Base-by-base conservation (phyloP, 1,140 invertebrate species). In the Ylistrum balloti region DNA sequence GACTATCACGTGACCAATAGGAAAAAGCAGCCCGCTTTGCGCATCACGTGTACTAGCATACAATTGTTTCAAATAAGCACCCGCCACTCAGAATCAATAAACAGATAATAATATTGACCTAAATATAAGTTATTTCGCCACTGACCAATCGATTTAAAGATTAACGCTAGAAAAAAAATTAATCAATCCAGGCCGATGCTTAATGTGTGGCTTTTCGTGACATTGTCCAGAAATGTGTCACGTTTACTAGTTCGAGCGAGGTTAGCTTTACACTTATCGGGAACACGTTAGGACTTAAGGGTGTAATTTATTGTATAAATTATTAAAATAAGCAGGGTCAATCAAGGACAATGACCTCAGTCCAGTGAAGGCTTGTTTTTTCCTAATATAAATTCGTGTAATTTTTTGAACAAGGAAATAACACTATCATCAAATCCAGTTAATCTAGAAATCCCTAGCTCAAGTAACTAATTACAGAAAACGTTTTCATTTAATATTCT, bases 261-360 rank as follows among this genome's bases (percentile, higher is more conserved):
- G n/a, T 74, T 74, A n/a, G 56, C 56, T n/a, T 28, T 74, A 74
- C n/a, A 74, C 56, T 74, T 74, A 11, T 74, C n/a, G 56, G 0
- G n/a, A 74, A 74, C 56, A n/a, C n/a, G 28, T 28, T n/a, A 1
- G 56, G 56, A 74, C 56, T 74, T 45, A 28, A 74, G 56, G n/a
- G 56, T 74, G 56, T 74, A 28, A 74, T 74, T 74, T 74, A 74
- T 74, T 74, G 22, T 22, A 74, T 74, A 74, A 74, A 74, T 74
- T 74, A 74, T 74, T 74, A 74, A 28, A 74, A 74, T 74, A 0
- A 74, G 56, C 22, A 28, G 11, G 56, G 56, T 74, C 28, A 74
- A 74, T 28, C 56, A n/a, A 74, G 56, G 56, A 74, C 56, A 74
- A 28, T 74, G 56, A 74, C 56, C 56, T 9, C 22, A n/a, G 3